Evolutionary conservation across 2,113 vertebrate species (phyloP), one percentile per base, ranked within the genome.

Genomic region (Hipposideros armiger): DNA sequence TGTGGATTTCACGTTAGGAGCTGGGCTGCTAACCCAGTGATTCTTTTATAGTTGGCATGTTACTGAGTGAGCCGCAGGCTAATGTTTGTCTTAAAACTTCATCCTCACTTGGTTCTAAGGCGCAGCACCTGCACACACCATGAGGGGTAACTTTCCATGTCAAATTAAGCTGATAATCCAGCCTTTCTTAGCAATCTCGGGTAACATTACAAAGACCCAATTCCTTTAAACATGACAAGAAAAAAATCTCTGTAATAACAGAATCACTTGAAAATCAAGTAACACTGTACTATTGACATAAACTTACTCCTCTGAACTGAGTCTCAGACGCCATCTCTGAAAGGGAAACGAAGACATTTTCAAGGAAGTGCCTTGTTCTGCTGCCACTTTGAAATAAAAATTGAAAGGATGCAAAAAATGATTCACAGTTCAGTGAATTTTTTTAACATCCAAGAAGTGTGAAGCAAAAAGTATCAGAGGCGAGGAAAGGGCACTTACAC

Each of bases 61-160:
- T 9, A 3, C 72, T 26, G 26, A 16, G 50, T 17, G 24, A 52
- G 52, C 67, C 16, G 19, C 32, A 45, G 7, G 7, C 52, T 14
- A 9, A 77, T 20, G 32, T 72, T n/a, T 56, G 74, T 73, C 22
- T 9, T 17, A 5, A 47, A 60, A n/a, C 22, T 54, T 64, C 69
- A 47, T 2, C 10, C 20, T 22, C 6, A 1, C 1, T 3, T 11
- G n/a, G 52, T 7, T 58, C 14, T 67, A 42, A n/a, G 32, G 42
- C n/a, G 67, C n/a, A 15, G 52, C 40, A 40, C 9, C 47, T 62
- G 7, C 3, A 56, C 5, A 13, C 4, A 1, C 4, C 2, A 0
- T 30, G 15, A 45, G 1, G 22, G 47, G 2, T 9, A 3, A 2
- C 36, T n/a, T 32, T 11, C 1, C 22, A 32, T 2, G 15, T 19